These are phyloP conservation scores for Prinia subflava DNA, from an alignment of 2,113 vertebrate genomes.

Conservation along the genomic window DNA sequence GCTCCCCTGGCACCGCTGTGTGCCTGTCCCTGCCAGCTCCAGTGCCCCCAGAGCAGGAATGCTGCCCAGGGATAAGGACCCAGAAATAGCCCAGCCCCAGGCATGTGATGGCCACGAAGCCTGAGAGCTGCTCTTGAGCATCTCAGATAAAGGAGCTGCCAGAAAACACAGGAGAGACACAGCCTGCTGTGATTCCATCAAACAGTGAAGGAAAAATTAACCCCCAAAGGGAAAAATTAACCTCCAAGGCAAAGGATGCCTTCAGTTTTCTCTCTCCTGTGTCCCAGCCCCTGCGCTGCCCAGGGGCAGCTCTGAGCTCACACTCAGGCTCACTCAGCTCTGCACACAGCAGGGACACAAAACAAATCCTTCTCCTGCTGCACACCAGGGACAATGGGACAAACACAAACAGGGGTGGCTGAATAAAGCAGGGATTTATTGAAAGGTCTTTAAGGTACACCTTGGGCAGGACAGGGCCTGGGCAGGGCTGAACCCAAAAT, in stretches of 20 bases:
- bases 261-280: rapidly evolving
- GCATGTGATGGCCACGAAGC: neutral
- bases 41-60: neutral
- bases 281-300: neutral
- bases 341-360: too few species aligned
- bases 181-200: neutral
- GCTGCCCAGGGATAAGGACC: neutral
- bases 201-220: rapidly evolving
- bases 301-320: too few species aligned
- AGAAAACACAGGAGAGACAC: neutral
- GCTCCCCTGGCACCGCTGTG: rapidly evolving
- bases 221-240: too few species aligned
- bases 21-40: neutral
- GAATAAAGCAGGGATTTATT: too few species aligned
- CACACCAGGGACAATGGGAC: too few species aligned
- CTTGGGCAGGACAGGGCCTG: too few species aligned
- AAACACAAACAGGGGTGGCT: too few species aligned
- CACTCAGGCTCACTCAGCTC: too few species aligned
- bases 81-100: neutral
- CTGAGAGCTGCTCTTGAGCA: neutral
- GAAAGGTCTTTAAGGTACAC: too few species aligned
- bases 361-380: too few species aligned
- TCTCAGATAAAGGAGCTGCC: neutral
- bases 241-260: neutral
- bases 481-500: too few species aligned